Base-by-base conservation (phyloP, 2,113 vertebrate genomes). In the Charadrius vociferus region DNA sequence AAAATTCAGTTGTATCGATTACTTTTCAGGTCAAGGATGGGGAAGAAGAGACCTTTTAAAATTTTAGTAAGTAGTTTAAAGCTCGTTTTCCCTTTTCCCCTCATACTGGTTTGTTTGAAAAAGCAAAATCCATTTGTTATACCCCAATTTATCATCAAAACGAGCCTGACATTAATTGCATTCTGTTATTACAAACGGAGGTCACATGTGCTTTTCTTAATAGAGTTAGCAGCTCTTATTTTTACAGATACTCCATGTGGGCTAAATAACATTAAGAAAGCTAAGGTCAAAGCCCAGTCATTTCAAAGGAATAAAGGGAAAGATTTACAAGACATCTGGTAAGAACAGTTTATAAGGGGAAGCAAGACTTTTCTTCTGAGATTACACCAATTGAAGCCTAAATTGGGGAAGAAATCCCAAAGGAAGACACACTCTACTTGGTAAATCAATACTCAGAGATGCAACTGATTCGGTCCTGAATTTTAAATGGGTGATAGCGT, bases 251-350 rank as follows among this genome's bases (percentile, higher is more conserved):
- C 96, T 97, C 95, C 84, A 90, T 74, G 66, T 90, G 93, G 77
- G 92, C 96, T 96, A 97, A 95, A 96, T 88, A 97, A 95, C 85
- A 95, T 96, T 90, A 97, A 84, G 82, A 92, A 98, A 96, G 71
- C 67, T 94, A 90, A 97, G 90, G 97, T 97, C 95, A 97, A 95
- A 95, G 36, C 93, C 82, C 84, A 96, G 88, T 72, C 87, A 90
- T 91, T 97, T 95, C 80, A 91, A 97, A 97, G 53, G 89, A 96
- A 96, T 89, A 97, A 97, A 93, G 72, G 49, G 47, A 84, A 94
- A 93, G 73, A 93, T 94, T 96, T 97, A 97, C 91, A 95, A 94
- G 82, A 90, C 92, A 94, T 90, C 66, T 83, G 72, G 89, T 73
- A 37, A 92, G 85, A 97, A 82, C 30, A 63, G 79, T 80, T 96